Evolutionary conservation across 2,113 vertebrate species (phyloP), one percentile per base, ranked within the genome.

Genomic region (Tachysurus vachellii): DNA sequence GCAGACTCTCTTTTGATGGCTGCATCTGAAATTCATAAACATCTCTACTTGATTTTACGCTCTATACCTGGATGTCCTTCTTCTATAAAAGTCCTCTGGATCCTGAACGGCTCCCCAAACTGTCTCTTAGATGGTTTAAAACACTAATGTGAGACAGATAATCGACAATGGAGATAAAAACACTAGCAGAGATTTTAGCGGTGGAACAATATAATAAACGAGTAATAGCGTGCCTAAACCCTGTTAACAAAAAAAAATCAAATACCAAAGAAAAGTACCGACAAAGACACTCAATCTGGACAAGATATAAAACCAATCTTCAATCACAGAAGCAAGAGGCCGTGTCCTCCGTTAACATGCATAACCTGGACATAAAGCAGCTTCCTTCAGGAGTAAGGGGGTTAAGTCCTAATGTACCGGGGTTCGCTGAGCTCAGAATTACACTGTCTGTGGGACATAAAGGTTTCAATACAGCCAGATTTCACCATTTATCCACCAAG

Each of bases 121-220:
- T 76, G 82, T 71, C 79, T 86, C 85, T 66, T 53, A 50, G 56
- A 89, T 87, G 83, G 83, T 87, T 88, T 88, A 80, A 83, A 88
- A 81, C 82, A 66, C 70, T 50, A 83, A 82, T 64, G 54, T 86
- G 82, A 76, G 84, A 89, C 80, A 90, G 86, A 84, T 87, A 61
- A 86, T 86, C 64, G 82, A 73, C 80, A 80, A 79, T 47, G 62
- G 81, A 90, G 61, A 80, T 73, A 56, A 66, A 82, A 89, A 54
- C 83, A 75, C 77, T 62, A 85, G 84, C 68, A 85, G 80, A 90
- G 56, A 87, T 66, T 28, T 73, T 64, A 87, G 86, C 28, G 1
- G 12, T 61, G 44, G 64, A 56, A 83, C 57, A 64, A 59, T 57
- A 87, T 81, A 66, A 81, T 73, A 83, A 80, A 59, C 17, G 47